Evolutionary conservation across 2,888 invertebrate genomes (phyloP).

Genomic region (Polietes domitor): DNA sequence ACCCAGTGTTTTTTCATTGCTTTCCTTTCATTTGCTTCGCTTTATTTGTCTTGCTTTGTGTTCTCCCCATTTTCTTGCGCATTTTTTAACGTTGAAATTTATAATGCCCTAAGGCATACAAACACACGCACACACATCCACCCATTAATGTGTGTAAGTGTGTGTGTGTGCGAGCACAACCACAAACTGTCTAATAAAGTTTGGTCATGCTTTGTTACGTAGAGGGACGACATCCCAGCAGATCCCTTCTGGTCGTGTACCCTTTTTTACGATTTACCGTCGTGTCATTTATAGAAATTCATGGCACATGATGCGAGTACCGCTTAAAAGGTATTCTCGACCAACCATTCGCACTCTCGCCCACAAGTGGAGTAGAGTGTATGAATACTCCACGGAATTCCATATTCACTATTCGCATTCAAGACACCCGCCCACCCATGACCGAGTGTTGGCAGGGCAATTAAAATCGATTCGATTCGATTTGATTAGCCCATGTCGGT

Average conservation of each 20-base stretch:
- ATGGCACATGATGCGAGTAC: constrained; percentile 38
- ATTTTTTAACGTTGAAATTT: constrained; percentile 33
- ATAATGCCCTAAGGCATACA: constrained; percentile 35
- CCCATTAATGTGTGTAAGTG: neutral
- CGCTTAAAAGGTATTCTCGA: neutral
- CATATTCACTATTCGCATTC: no score
- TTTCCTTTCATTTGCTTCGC: neutral
- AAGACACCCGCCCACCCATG: no score
- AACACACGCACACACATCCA: neutral
- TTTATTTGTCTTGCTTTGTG: constrained; percentile 3
- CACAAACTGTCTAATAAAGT: constrained; percentile 57
- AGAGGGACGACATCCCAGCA: neutral
- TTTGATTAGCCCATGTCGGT: no score
- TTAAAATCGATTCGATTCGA: no score
- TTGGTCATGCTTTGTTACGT: constrained; percentile 37
- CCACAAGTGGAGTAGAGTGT: no score
- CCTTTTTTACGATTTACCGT: constrained; percentile 25
- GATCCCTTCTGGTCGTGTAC: constrained; percentile 10
- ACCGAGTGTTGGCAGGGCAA: no score
- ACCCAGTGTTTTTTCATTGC: neutral
- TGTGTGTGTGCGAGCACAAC: constrained; percentile 21
- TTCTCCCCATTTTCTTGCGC: neutral
- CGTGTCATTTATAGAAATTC: constrained; percentile 48
- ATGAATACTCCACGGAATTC: no score
- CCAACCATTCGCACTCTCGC: no score